Evolutionary conservation across 2,113 vertebrate genomes (phyloP).

Genomic region (Kryptolebias marmoratus): DNA sequence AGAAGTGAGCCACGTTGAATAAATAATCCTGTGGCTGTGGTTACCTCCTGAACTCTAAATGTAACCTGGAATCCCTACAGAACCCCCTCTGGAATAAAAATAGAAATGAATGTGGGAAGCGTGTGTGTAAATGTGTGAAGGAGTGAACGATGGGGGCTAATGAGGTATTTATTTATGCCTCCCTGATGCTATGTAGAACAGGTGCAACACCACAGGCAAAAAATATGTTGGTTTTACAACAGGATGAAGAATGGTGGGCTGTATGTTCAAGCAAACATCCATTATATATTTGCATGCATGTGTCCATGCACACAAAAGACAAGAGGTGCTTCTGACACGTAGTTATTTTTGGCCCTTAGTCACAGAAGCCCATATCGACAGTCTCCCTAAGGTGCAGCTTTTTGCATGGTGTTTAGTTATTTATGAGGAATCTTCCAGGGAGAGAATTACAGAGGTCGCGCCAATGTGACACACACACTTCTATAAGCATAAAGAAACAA

Average conservation of each 20-base stretch:
- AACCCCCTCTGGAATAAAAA: constrained; percentile 15
- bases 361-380: constrained; percentile 46
- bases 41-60: constrained; percentile 4
- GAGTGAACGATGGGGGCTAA: constrained; percentile 17
- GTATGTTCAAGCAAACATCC: constrained; percentile 20
- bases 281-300: constrained; percentile 16
- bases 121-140: constrained; percentile 10
- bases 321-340: constrained; percentile 25
- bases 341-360: constrained; percentile 62
- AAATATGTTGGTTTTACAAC: constrained; percentile 58
- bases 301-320: constrained; percentile 32
- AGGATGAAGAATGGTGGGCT: constrained; percentile 38
- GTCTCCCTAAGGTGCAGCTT: constrained; percentile 53
- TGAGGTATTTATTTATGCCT: constrained; percentile 65
- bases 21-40: constrained; percentile 18
- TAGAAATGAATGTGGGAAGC: background rate
- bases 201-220: constrained; percentile 76
- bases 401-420: constrained; percentile 74
- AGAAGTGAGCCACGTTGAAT: constrained; percentile 26
- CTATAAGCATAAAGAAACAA: constrained; percentile 25
- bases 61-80: constrained; percentile 8
- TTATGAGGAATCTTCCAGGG: constrained; percentile 70
- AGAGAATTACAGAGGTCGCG: constrained; percentile 71
- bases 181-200: constrained; percentile 74
- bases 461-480: constrained; percentile 61